Base-by-base conservation (phyloP, 2,888 invertebrate species). In the Chrysopilus asiliformis region DNA sequence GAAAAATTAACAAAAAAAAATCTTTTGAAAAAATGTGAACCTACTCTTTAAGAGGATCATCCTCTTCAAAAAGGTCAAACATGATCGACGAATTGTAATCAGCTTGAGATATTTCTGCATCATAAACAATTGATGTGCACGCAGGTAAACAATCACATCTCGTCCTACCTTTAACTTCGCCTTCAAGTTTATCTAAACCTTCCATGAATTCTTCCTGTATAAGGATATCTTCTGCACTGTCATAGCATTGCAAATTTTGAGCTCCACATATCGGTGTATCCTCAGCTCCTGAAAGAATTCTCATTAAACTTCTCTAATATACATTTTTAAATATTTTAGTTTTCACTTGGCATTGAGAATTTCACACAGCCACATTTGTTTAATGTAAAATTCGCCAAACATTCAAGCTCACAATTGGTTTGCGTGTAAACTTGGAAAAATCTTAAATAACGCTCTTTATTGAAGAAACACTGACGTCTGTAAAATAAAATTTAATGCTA, bases 371-470 rank as follows among this genome's bases (percentile, higher is more conserved):
- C 72, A 51, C 80, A 81, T 44, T 61, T 60, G 3, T 56, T 52
- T 34, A 70, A 56, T 0, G 79, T 79, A 44, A 68, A 76, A 57
- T 80, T 79, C 2, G 79, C 68, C 38, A 79, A 57, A 47, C 80
- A 81, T 57, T 81, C 81, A 49, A 79, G 67, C 49, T 79, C 74
- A 50, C 80, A 81, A 55, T 79, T 80, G 38, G 72, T 69, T 56
- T 81, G 79, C 1, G 79, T 79, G 56, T 81, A 81, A 33, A 72
- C 68, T 56, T 73, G 72, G 52, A 71, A 81, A 53, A 69, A 80
- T 25, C 65, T 64, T 34, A 80, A 63, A 45, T 71, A 66, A 10
- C 76, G 67, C 51, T 81, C 80, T 34, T 58, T 61, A 40, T 74
- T 73, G 53, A 79, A 80, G 57, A 70, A 79, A 49, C 80, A 81